Conservation (phyloP, 2,113 vertebrate species). For the Neopipo cinnamomea region DNA sequence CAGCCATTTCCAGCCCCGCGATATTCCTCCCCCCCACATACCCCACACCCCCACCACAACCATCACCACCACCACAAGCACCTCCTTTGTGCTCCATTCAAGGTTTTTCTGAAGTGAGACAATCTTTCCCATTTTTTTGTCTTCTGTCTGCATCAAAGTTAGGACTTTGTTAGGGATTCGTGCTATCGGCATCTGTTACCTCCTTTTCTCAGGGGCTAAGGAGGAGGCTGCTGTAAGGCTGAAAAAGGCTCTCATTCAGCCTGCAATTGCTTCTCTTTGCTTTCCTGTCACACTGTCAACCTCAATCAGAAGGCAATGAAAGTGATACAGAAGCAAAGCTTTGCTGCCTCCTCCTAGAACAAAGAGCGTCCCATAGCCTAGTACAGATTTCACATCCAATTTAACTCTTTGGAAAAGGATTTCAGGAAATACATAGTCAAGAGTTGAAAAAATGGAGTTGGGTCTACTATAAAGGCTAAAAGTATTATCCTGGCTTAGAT, state of each 20-base stretch:
- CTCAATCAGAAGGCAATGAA: constrained; percentile 94
- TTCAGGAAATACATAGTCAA: constrained; percentile 89
- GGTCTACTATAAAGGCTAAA: constrained; percentile 88
- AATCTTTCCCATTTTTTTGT: constrained; percentile 72
- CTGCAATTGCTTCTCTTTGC: constrained; percentile 91
- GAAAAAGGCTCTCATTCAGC: constrained; percentile 96
- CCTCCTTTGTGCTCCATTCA: constrained; percentile 74
- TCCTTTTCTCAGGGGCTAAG: constrained; percentile 82
- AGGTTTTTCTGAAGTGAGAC: constrained; percentile 74
- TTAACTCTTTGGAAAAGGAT: constrained; percentile 95
- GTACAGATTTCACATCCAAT: constrained; percentile 99
- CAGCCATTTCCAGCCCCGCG: constrained; percentile 42
- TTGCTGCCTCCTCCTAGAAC: constrained; percentile 86
- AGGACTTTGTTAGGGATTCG: constrained; percentile 83
- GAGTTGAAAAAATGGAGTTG: constrained; percentile 87
- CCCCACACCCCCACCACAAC: too few species aligned
- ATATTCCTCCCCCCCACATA: constrained; percentile 30
- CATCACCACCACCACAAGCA: neutral
- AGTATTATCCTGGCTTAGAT: constrained; percentile 91
- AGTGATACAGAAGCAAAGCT: constrained; percentile 84
- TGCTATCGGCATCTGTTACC: constrained; percentile 83
- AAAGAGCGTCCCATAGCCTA: constrained; percentile 91
- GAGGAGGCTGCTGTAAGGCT: constrained; percentile 82
- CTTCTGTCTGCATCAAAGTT: constrained; percentile 80
- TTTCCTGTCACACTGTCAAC: constrained; percentile 97